Percentiles rank a stretch among this genome's conserved stretches.
Evolutionary conservation across 2,888 invertebrate genomes (phyloP).

Genomic region (Pseudococcus viburni): DNA sequence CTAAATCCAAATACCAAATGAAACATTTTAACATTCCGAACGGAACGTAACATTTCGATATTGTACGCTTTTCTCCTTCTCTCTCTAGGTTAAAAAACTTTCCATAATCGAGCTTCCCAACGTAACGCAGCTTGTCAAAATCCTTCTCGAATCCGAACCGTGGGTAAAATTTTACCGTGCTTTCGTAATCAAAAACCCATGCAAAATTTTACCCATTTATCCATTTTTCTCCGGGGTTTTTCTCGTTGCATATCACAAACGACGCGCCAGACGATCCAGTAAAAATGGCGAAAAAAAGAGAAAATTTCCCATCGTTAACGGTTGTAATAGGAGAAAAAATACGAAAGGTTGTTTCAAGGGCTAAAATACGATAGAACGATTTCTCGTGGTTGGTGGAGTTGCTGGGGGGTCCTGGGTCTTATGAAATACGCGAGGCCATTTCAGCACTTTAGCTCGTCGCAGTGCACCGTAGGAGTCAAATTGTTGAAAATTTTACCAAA

Average conservation of each 20-base stretch:
- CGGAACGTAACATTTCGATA: conserved; percentile 50
- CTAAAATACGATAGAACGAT: neutral
- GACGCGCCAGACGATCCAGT: neutral
- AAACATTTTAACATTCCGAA: conserved; percentile 54
- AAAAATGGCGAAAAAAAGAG: neutral
- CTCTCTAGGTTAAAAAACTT: conserved; percentile 22
- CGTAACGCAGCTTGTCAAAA: conserved; percentile 20
- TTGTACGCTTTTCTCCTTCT: conserved; percentile 21
- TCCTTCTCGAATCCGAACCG: neutral
- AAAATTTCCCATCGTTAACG: neutral
- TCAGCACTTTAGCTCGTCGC: neutral
- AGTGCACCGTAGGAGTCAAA: conserved; percentile 3
- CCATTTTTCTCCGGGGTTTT: neutral
- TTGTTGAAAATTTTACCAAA: neutral
- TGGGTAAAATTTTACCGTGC: neutral
- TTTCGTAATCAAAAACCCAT: neutral
- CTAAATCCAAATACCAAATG: conserved; percentile 52
- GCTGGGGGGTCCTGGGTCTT: neutral
- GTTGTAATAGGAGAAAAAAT: neutral
- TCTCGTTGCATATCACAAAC: neutral
- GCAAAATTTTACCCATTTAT: neutral
- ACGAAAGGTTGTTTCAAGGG: neutral
- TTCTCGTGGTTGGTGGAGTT: neutral
- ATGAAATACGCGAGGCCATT: neutral
- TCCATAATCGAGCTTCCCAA: conserved; percentile 15